Conservation (phyloP, 30 jellyfish, hydroid and myxozoan species). For the Aurelia aurita complex sp. Pacific region DNA sequence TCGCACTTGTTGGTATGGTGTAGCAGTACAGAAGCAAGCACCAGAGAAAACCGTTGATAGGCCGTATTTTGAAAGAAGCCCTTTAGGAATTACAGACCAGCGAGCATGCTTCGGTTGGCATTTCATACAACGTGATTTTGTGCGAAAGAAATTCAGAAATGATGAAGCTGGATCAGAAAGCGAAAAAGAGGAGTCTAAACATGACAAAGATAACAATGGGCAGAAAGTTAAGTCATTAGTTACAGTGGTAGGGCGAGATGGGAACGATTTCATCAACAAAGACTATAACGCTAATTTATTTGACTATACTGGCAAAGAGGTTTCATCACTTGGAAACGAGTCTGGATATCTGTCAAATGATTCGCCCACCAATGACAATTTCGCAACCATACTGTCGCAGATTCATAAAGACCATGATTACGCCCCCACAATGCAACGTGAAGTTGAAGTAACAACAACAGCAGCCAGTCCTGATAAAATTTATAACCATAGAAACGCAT, state of each 20-base stretch:
- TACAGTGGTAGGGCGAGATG: constrained; percentile 41
- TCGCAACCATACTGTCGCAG: constrained; percentile 5
- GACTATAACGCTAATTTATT: constrained; percentile 29
- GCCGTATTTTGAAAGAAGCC: constrained; percentile 55
- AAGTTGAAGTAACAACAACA: constrained; percentile 41
- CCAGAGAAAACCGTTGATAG: not conserved
- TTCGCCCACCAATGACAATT: constrained; percentile 17
- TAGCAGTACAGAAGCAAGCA: not conserved
- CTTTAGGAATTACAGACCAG: constrained; percentile 56
- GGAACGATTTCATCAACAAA: constrained; percentile 27
- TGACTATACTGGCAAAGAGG: constrained; percentile 44
- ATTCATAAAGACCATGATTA: constrained; percentile 55
- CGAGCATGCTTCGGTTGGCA: constrained; percentile 73
- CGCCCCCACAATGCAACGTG: constrained; percentile 62
- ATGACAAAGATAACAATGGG: not conserved
- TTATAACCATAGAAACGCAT: not conserved
- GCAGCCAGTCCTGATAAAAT: constrained; percentile 33
- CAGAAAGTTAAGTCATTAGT: constrained; percentile 22
- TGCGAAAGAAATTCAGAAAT: constrained; percentile 8
- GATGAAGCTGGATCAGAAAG: not conserved
- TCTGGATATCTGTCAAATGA: constrained; percentile 24
- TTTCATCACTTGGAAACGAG: constrained; percentile 23
- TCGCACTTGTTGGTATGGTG: constrained; percentile 60
- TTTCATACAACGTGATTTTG: constrained; percentile 63
- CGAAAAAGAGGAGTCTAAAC: no score